phyloP scores from a whole-genome alignment of 2,113 vertebrate species.

The Perca schrenkii region DNA sequence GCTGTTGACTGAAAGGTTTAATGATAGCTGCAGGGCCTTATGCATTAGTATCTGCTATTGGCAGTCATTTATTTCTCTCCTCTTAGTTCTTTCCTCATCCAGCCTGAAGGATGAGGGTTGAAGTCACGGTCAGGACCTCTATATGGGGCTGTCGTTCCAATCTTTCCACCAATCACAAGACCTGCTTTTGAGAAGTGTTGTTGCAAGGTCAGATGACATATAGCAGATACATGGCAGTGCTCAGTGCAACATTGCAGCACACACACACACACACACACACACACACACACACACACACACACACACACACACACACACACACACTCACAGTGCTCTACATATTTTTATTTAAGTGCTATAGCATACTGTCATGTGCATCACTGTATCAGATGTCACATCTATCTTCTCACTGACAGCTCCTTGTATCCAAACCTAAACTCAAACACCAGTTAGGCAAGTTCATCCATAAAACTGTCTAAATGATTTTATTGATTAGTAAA shows the following conservation, averaged over 20 bases:
- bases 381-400: constrained; percentile 60
- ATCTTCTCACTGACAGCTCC: constrained; percentile 52
- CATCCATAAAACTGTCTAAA: constrained; percentile 33
- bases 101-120: constrained; percentile 72
- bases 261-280: constrained; percentile 15
- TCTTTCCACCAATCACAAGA: constrained; percentile 73
- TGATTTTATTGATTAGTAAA: constrained; percentile 36
- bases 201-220: constrained; percentile 71
- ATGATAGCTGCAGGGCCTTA: constrained; percentile 74
- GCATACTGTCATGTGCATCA: constrained; percentile 60
- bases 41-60: constrained; percentile 71
- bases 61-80: constrained; percentile 59
- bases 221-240: constrained; percentile 62
- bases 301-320: background rate
- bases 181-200: constrained; percentile 53
- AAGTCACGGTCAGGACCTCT: constrained; percentile 79
- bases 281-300: constrained; percentile 19
- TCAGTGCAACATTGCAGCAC: constrained; percentile 49
- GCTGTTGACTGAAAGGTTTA: constrained; percentile 79
- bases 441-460: constrained; percentile 37
- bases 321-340: constrained; percentile 29
- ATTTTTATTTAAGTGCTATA: constrained; percentile 44
- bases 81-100: constrained; percentile 53
- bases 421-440: constrained; percentile 33
- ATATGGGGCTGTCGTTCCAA: constrained; percentile 45